Percentiles rank a stretch among this genome's conserved stretches.
These are phyloP conservation scores for Rhabdomys dilectus DNA, from an alignment of 2,113 vertebrate species.

Conservation along the genomic window DNA sequence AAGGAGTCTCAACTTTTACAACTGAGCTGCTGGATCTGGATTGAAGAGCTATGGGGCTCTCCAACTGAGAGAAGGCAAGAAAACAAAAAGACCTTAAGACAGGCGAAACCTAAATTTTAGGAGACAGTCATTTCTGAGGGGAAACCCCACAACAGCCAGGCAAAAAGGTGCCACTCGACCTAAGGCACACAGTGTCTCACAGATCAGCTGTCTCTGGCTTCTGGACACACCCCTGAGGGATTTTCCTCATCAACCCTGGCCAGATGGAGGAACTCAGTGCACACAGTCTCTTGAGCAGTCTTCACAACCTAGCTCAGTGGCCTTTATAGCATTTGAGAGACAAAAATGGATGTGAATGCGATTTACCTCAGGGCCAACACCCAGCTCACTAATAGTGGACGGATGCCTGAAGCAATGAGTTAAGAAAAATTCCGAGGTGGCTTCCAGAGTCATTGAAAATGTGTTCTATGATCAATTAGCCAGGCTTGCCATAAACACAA, in stretches of 20 bases:
- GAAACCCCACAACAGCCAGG: background rate
- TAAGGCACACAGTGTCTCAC: background rate
- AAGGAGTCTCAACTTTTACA: background rate
- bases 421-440: background rate
- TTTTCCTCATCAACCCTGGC: background rate
- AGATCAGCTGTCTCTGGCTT: background rate
- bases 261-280: rapidly evolving
- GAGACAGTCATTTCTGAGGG: background rate
- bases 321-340: background rate
- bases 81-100: background rate
- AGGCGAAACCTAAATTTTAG: background rate
- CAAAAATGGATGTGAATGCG: background rate
- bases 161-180: background rate
- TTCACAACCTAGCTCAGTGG: background rate
- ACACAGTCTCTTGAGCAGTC: background rate
- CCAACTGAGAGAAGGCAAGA: background rate
- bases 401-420: background rate
- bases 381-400: background rate
- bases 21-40: background rate
- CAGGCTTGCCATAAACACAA: background rate
- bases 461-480: background rate
- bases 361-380: background rate
- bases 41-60: background rate
- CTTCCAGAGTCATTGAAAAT: background rate
- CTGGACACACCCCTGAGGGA: background rate